Base-by-base conservation (phyloP, 92 coral and sea anemone species). In the Parazoanthus darwini region DNA sequence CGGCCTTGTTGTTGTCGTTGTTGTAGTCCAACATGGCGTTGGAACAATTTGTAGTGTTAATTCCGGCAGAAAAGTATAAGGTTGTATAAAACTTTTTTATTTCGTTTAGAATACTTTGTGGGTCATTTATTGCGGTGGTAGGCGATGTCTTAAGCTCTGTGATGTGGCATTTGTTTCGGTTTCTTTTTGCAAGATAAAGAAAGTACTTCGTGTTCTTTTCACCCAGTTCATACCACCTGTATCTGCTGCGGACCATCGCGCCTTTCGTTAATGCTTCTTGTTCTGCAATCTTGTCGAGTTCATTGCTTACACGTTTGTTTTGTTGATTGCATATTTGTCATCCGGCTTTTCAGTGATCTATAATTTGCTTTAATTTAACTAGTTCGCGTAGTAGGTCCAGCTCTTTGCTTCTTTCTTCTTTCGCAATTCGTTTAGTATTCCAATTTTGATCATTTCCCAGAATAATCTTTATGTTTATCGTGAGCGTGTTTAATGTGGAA, bases 241-340 rank as follows among this genome's bases (percentile, higher is more conserved):
- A 13, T 42, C 87, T 33, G 91, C 91, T 88, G 29, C 81, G 39
- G 16, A 82, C 71, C 51, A 89, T 89, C 63, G 91, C 44, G 71
- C 78, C 79, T 82, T 66, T 89, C 33, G 88, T 89, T 74, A n/a
- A n/a, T n/a, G n/a, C n/a, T n/a, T 89, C 75, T 70, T 83, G 85
- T 23, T 14, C 74, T 23, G 89, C 84, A 44, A 89, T 84, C 78
- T 78, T 68, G 48, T 77, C 88, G 29, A 84, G 80, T 70, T 89
- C 80, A 56, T 82, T 78, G 85, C 78, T 89, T 65, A 83, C 44
- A 8, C 68, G 79, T 37, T 33, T 43, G 85, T 36, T 70, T 88
- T 77, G 26, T 70, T 66, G 14, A 50, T 42, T 15, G 74, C 68
- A 22, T 39, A 18, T 44, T 73, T 54, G 56, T 70, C 79, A 15